A percentile compares a stretch with the other conserved stretches of the same genome.
phyloP scores from a whole-genome alignment of 2,797 vertebrate species.

The Eutrigla gurnardus region DNA sequence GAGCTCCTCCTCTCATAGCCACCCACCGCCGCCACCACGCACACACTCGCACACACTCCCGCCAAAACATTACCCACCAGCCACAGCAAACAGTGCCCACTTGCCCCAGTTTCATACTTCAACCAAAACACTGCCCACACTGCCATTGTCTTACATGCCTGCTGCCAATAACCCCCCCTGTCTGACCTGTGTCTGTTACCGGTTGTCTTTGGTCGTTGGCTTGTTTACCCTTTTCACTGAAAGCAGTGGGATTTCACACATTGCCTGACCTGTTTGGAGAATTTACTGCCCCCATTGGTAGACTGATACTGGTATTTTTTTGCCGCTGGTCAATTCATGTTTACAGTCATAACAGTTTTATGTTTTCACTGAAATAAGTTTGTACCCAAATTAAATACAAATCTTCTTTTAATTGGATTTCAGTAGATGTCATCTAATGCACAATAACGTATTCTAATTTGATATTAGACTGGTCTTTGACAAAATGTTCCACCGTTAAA shows the following conservation, averaged over 20 bases:
- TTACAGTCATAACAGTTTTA: constrained; percentile 18
- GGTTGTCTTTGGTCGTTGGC: constrained; percentile 56
- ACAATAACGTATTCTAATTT: neutral
- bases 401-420: neutral
- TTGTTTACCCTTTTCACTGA: constrained; percentile 78
- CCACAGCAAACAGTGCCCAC: constrained; percentile 34
- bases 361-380: neutral
- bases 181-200: constrained; percentile 59
- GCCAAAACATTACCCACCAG: constrained; percentile 58
- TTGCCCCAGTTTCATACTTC: constrained; percentile 49
- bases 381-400: neutral
- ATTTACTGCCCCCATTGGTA: constrained; percentile 46
- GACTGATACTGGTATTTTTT: constrained; percentile 51
- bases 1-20: constrained; percentile 45
- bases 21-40: constrained; percentile 13
- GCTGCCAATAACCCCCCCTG: constrained; percentile 29
- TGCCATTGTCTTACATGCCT: constrained; percentile 28
- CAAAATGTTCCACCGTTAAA: neutral
- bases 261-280: constrained; percentile 52
- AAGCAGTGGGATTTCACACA: constrained; percentile 74
- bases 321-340: constrained; percentile 65
- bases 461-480: neutral
- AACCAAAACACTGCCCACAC: constrained; percentile 45
- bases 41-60: constrained; percentile 49
- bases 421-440: neutral